phyloP scores from a whole-genome alignment of 2,888 invertebrate genomes.

The Apamea anceps region DNA sequence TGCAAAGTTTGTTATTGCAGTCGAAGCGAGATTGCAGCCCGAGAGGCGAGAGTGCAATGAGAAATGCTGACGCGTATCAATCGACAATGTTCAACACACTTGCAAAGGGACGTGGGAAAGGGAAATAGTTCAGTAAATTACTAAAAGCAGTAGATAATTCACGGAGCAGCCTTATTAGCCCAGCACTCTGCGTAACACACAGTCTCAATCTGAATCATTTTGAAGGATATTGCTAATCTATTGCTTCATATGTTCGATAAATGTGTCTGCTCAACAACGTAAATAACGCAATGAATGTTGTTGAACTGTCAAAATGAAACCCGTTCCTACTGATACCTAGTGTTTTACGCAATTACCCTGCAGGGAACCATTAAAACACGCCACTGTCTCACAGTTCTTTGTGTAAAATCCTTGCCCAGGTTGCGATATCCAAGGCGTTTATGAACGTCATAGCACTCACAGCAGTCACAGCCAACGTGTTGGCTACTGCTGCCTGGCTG shows the following conservation, averaged over 20 bases:
- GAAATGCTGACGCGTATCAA: neutral
- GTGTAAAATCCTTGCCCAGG: neutral
- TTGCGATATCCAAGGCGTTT: slow-evolving; percentile 20
- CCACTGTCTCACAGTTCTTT: slow-evolving; percentile 11
- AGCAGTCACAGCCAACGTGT: neutral
- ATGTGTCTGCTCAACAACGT: too few relatives aligned
- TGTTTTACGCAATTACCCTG: too few relatives aligned
- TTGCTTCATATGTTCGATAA: too few relatives aligned
- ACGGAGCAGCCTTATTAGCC: too few relatives aligned
- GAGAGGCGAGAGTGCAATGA: neutral
- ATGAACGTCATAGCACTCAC: slow-evolving; percentile 30
- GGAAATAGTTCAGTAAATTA: neutral
- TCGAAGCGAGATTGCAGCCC: too few relatives aligned
- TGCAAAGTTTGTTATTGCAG: too few relatives aligned
- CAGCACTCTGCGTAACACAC: too few relatives aligned
- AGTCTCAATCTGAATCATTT: too few relatives aligned
- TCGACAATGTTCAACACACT: neutral
- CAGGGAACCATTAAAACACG: neutral
- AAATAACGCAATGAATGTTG: too few relatives aligned
- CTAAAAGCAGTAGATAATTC: neutral
- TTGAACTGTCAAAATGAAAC: too few relatives aligned
- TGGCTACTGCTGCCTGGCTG: slow-evolving; percentile 33
- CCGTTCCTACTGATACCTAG: too few relatives aligned
- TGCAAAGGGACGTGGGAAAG: neutral
- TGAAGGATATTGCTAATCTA: too few relatives aligned